Percentiles rank a stretch among this genome's conserved stretches.
These are phyloP conservation scores for Spatulosminthurus flaviceps DNA, from an alignment of 2,888 invertebrate species.

Conservation along the genomic window DNA sequence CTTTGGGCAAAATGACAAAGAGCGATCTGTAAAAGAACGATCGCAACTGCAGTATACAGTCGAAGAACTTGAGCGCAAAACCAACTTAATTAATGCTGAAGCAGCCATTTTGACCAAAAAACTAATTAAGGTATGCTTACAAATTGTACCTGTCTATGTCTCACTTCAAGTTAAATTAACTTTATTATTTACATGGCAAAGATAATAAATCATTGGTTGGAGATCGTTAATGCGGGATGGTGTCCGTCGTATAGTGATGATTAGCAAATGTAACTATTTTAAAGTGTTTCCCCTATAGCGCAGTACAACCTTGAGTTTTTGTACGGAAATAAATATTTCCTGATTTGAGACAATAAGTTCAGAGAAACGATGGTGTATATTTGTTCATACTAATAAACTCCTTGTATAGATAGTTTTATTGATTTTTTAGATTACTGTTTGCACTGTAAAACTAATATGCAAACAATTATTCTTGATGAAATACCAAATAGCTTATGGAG, in stretches of 20 bases:
- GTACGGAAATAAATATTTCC: slow-evolving; percentile 18
- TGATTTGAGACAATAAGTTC: neutral
- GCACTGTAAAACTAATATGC: no score
- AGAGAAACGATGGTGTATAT: neutral
- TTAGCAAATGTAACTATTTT: no score
- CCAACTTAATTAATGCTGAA: slow-evolving; percentile 71
- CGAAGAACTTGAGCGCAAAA: slow-evolving; percentile 76
- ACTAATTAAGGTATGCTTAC: slow-evolving; percentile 74
- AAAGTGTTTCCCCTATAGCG: slow-evolving; percentile 7
- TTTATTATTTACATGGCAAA: neutral
- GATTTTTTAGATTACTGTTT: no score
- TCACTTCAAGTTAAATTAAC: neutral
- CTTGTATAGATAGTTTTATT: no score
- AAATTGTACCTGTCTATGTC: no score
- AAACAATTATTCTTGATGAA: no score
- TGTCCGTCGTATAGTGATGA: no score
- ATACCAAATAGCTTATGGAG: no score
- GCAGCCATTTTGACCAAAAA: slow-evolving; percentile 75
- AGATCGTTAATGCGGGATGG: neutral
- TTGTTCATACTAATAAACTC: neutral
- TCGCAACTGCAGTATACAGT: slow-evolving; percentile 58
- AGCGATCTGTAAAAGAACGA: slow-evolving; percentile 74
- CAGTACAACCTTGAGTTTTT: neutral
- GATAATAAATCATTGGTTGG: neutral
- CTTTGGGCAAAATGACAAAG: slow-evolving; percentile 74